Evolutionary conservation across 2,113 vertebrate species (phyloP).

Genomic region (Vicugna pacos): DNA sequence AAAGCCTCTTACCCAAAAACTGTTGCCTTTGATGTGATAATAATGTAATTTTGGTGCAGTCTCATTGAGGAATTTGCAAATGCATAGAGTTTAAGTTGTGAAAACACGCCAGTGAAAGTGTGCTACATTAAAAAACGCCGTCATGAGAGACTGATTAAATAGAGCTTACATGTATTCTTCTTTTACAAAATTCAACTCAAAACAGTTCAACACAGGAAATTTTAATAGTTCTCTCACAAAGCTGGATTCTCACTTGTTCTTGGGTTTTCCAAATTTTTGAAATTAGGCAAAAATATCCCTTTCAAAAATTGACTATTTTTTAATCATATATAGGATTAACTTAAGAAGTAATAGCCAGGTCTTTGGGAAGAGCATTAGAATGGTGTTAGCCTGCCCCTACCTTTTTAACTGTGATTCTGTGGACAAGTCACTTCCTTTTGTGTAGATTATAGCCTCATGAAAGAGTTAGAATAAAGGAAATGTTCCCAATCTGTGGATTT

Average conservation of each 20-base stretch:
- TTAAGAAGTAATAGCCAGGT: not conserved
- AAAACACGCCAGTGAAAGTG: slow-evolving; percentile 8
- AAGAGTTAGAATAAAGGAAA: not conserved
- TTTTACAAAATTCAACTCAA: slow-evolving; percentile 46
- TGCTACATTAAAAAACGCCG: not conserved
- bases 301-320: not conserved
- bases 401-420: not conserved
- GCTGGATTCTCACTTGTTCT: not conserved
- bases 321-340: not conserved
- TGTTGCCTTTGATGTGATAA: not conserved
- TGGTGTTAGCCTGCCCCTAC: not conserved
- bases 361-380: not conserved
- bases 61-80: not conserved
- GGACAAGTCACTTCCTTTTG: not conserved
- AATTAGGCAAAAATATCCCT: not conserved
- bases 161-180: not conserved
- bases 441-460: not conserved
- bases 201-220: slow-evolving; percentile 48
- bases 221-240: slow-evolving; percentile 11
- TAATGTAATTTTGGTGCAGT: not conserved
- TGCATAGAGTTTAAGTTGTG: not conserved
- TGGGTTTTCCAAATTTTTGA: not conserved
- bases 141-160: slow-evolving; percentile 42
- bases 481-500: not conserved
- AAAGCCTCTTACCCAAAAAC: not conserved